Base-by-base conservation (phyloP, 2,797 vertebrate species). In the Brotogeris chrysoptera region DNA sequence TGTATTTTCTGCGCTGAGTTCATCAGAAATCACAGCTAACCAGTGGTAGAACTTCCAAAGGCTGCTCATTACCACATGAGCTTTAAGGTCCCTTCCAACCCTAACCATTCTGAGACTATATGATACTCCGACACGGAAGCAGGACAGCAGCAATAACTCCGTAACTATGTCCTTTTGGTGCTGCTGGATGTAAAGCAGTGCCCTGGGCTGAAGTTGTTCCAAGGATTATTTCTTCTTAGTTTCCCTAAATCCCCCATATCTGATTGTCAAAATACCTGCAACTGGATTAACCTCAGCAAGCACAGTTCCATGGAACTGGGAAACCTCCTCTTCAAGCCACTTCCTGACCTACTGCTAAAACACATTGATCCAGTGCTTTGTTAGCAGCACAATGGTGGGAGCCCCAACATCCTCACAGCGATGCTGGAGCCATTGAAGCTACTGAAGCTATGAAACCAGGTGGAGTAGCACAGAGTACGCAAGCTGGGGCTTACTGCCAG, bases 211-310 rank as follows among this genome's bases (percentile, higher is more conserved):
- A 85, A 65, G 32, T 18, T 68, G 13, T 38, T 66, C 18, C 43
- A 64, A 47, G 30, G 20, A 71, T 38, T 63, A 38, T 28, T 64
- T 52, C 3, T 16, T 19, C 13, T 44, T 25, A 43, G 11, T 71
- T 30, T 27, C 1, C 1, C 6, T 71, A 57, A 71, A 61, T 11
- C 16, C 3, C 9, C 12, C 0, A 0, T 63, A 60, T 34, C 46
- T 63, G 27, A 46, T 25, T 36, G 20, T 25, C 72, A 71, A 89
- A 94, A 68, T 57, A 60, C 32, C 52, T 74, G 38, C 44, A 74
- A 53, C 38, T 53, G 41, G 32, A 86, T 69, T 78, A 80, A 59
- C 9, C 13, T 44, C 46, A 78, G 39, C 10, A 90, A 90, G 28
- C 34, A 61, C 11, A 52, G 57, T 49, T 85, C 65, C 57, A 36